These are phyloP conservation scores for Alaudala cheleensis DNA, from an alignment of 2,113 vertebrate species.

Conservation along the genomic window DNA sequence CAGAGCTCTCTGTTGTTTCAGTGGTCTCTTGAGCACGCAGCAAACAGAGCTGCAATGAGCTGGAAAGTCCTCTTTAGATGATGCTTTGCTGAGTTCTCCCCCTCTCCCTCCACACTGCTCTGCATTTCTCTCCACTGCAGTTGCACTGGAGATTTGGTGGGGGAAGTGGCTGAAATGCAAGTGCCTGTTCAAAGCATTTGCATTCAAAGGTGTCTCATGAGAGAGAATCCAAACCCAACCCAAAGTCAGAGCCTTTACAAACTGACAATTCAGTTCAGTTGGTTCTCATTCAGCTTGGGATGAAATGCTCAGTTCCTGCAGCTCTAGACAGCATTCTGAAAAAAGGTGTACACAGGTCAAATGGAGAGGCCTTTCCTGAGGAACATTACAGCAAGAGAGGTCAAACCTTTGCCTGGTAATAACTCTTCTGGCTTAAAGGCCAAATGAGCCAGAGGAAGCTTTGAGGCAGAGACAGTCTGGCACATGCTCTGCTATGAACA, in stretches of 20 bases:
- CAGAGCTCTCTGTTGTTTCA: constrained; percentile 18
- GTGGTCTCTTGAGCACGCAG: background rate
- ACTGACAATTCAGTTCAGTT: accelerated
- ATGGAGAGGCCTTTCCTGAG: background rate
- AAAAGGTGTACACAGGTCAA: background rate
- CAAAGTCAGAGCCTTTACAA: background rate
- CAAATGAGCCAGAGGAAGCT: background rate
- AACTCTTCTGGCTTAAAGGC: background rate
- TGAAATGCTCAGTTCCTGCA: background rate
- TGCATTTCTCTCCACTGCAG: background rate
- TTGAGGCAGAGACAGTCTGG: background rate
- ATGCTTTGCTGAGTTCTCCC: background rate
- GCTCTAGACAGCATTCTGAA: background rate
- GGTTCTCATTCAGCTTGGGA: background rate
- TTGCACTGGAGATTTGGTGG: background rate
- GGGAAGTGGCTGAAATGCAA: accelerated
- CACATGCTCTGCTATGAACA: background rate
- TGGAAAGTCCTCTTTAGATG: constrained; percentile 17
- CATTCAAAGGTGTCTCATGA: background rate
- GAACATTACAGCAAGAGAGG: background rate
- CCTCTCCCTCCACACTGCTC: background rate
- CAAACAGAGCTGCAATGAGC: constrained; percentile 22
- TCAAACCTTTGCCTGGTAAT: background rate
- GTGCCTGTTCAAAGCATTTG: background rate
- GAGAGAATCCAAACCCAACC: background rate